Evolutionary conservation across 2,888 invertebrate species (phyloP).

Genomic region (Sabatieria punctata): DNA sequence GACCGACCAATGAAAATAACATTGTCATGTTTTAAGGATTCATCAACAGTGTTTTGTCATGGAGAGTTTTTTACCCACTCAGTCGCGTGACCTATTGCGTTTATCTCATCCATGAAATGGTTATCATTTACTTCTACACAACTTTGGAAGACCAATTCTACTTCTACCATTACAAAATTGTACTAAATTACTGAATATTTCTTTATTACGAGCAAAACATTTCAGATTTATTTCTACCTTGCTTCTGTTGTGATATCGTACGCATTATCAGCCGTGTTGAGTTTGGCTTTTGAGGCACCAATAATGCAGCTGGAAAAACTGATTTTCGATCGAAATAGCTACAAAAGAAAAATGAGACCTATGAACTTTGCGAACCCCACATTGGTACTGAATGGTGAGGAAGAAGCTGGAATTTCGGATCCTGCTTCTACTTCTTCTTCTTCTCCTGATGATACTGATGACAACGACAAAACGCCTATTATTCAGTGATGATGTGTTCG

Average conservation of each 20-base stretch:
- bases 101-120: constrained; percentile 20
- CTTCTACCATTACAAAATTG: constrained; percentile 7
- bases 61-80: constrained; percentile 29
- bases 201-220: background rate
- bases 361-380: too few relatives aligned
- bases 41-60: constrained; percentile 29
- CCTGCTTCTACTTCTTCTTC: too few relatives aligned
- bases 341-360: too few relatives aligned
- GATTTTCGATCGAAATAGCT: background rate
- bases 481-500: too few relatives aligned
- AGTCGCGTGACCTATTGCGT: constrained; percentile 31
- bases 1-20: too few relatives aligned
- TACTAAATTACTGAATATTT: background rate
- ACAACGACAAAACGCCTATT: too few relatives aligned
- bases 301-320: constrained; percentile 9
- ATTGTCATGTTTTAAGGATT: constrained; percentile 23
- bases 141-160: background rate
- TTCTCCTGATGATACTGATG: too few relatives aligned
- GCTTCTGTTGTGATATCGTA: constrained; percentile 2
- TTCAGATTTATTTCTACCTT: constrained; percentile 8
- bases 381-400: too few relatives aligned
- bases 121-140: constrained; percentile 4
- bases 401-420: too few relatives aligned
- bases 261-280: constrained; percentile 3
- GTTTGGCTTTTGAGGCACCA: constrained; percentile 10